Evolutionary conservation across 2,797 vertebrate genomes (phyloP).

Genomic region (Syngnathus rostellatus): DNA sequence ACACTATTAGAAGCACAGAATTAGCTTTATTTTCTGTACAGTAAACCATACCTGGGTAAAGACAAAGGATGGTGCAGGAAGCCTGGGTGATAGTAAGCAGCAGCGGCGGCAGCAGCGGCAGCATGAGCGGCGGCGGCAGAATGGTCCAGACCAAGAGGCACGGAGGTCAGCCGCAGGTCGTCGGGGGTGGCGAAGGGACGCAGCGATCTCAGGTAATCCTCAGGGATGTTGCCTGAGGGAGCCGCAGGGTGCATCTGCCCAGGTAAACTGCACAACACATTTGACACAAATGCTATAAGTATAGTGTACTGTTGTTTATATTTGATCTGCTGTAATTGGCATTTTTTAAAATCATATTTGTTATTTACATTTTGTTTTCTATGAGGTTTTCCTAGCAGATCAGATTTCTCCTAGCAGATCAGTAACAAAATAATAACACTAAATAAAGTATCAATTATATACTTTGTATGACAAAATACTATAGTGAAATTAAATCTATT

Average conservation of each 20-base stretch:
- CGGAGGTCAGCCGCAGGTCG: constrained; percentile 82
- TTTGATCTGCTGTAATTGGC: neutral
- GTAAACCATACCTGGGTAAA: constrained; percentile 58
- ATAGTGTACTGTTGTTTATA: neutral
- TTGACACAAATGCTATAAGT: neutral
- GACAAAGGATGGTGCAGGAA: constrained; percentile 69
- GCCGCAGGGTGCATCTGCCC: constrained; percentile 79
- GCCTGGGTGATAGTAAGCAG: constrained; percentile 86
- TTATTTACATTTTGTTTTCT: no score
- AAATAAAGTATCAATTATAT: no score
- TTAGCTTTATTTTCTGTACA: no score
- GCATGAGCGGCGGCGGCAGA: constrained; percentile 62
- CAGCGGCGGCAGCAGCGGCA: constrained; percentile 36
- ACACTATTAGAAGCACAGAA: no score
- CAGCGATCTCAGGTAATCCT: constrained; percentile 87
- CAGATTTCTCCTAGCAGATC: no score
- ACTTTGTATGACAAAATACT: no score
- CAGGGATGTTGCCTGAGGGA: constrained; percentile 68
- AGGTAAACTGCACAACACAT: constrained; percentile 69
- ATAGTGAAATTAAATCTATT: no score
- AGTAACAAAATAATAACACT: no score
- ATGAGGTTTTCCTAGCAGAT: no score
- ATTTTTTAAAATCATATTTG: neutral
- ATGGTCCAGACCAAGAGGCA: constrained; percentile 79
- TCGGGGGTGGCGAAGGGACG: constrained; percentile 83